Evolutionary conservation across 1,140 invertebrate species (phyloP).

Genomic region (Protaetia brevitarsis): DNA sequence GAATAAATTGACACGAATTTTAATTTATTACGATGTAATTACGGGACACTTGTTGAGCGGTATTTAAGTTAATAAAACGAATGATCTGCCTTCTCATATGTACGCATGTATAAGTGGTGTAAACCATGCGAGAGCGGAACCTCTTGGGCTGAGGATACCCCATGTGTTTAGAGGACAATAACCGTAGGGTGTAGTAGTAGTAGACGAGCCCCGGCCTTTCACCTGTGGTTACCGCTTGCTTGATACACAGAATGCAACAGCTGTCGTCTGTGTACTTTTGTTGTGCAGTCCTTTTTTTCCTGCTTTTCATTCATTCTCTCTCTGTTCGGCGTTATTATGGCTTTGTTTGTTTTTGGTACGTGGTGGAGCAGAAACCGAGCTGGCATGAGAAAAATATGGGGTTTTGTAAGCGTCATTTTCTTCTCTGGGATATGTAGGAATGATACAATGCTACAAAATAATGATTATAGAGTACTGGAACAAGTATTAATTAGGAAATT

Average conservation of each 20-base stretch:
- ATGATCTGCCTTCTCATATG: no score
- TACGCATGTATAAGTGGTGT: no score
- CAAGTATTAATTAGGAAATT: no score
- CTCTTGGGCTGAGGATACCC: conserved; percentile 22
- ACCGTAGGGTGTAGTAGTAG: conserved; percentile 30
- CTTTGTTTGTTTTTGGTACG: conserved; percentile 10
- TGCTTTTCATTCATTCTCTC: background rate
- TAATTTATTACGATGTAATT: no score
- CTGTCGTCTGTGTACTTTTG: conserved; percentile 29
- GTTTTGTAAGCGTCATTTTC: background rate
- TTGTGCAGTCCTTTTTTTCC: conserved; percentile 11
- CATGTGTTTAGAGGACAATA: conserved; percentile 28
- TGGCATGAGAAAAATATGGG: background rate
- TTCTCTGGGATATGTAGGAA: no score
- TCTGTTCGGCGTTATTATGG: background rate
- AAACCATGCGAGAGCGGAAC: background rate
- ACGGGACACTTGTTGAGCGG: no score
- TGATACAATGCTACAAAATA: no score
- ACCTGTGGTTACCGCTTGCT: conserved; percentile 26
- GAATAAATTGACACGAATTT: no score
- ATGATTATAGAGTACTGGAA: no score
- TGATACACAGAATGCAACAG: conserved; percentile 26
- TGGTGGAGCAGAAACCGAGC: background rate
- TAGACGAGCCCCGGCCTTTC: conserved; percentile 28
- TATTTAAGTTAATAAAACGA: no score